phyloP scores from a whole-genome alignment of 2,888 invertebrate genomes.

The Candidula unifasciata region DNA sequence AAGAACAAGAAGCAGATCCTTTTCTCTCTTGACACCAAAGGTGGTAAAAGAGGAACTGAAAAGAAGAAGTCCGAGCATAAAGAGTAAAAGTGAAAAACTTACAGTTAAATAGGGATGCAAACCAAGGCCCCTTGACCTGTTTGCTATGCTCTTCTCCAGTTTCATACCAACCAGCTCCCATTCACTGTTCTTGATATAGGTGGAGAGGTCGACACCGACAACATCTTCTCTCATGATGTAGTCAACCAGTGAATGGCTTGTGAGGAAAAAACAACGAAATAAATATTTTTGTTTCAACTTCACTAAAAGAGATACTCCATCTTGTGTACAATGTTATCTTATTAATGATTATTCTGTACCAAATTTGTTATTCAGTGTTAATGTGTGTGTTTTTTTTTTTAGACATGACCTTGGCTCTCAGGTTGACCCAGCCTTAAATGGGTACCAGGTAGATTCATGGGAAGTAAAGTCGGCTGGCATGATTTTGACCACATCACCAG shows the following conservation, averaged over 20 bases:
- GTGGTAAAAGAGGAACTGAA: too few species aligned
- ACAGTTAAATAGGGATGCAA: slow-evolving; percentile 71
- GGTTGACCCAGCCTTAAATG: too few species aligned
- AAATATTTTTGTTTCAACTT: background rate
- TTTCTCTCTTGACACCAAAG: too few species aligned
- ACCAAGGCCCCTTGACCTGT: slow-evolving; percentile 65
- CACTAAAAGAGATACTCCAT: background rate
- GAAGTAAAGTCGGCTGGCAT: too few species aligned
- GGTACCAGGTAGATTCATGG: too few species aligned
- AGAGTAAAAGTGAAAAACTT: slow-evolving; percentile 13
- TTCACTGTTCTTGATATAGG: slow-evolving; percentile 77
- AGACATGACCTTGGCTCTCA: too few species aligned
- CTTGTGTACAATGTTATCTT: background rate
- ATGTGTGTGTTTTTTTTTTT: too few species aligned
- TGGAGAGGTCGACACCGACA: slow-evolving; percentile 50
- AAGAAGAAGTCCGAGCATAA: too few species aligned
- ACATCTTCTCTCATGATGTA: slow-evolving; percentile 48
- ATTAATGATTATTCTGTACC: too few species aligned
- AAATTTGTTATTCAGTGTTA: too few species aligned
- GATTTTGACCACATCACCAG: too few species aligned
- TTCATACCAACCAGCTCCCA: slow-evolving; percentile 79
- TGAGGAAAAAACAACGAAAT: background rate
- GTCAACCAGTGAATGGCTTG: slow-evolving; percentile 50
- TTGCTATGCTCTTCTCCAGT: slow-evolving; percentile 60
- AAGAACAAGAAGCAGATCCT: too few species aligned